phyloP scores from a whole-genome alignment of 2,888 invertebrate species.

The Cerastoderma edule region DNA sequence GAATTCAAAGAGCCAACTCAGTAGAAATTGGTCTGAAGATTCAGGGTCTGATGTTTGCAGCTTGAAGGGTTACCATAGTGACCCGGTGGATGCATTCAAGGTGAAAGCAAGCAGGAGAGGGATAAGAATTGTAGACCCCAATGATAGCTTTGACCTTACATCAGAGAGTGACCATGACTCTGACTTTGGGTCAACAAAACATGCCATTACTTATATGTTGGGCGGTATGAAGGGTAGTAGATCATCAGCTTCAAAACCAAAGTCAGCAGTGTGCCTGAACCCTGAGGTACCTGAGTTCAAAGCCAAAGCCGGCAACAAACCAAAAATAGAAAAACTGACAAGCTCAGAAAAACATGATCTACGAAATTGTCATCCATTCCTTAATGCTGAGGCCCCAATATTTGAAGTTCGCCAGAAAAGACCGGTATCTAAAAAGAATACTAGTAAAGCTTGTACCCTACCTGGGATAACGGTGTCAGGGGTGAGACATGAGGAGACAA shows the following conservation, averaged over 20 bases:
- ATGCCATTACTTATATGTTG: not conserved
- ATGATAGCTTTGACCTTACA: constrained; percentile 24
- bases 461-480: constrained; percentile 23
- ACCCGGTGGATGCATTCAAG: constrained; percentile 44
- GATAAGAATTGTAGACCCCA: constrained; percentile 42
- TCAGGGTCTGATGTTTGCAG: constrained; percentile 30
- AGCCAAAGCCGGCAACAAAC: not conserved
- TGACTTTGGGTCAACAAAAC: constrained; percentile 5
- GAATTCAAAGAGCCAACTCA: not conserved
- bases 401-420: not conserved
- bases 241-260: constrained; percentile 33
- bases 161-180: constrained; percentile 50
- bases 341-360: not conserved
- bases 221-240: too few relatives aligned
- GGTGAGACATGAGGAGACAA: constrained; percentile 34
- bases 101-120: constrained; percentile 42
- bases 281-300: constrained; percentile 36
- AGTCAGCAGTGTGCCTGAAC: not conserved
- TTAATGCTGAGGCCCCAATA: not conserved
- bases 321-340: not conserved
- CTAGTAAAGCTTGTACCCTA: not conserved
- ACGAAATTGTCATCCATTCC: not conserved
- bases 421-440: not conserved
- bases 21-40: constrained; percentile 12
- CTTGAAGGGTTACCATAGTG: constrained; percentile 39